Evolutionary conservation across 2,113 vertebrate genomes (phyloP).

Genomic region (Panthera uncia): DNA sequence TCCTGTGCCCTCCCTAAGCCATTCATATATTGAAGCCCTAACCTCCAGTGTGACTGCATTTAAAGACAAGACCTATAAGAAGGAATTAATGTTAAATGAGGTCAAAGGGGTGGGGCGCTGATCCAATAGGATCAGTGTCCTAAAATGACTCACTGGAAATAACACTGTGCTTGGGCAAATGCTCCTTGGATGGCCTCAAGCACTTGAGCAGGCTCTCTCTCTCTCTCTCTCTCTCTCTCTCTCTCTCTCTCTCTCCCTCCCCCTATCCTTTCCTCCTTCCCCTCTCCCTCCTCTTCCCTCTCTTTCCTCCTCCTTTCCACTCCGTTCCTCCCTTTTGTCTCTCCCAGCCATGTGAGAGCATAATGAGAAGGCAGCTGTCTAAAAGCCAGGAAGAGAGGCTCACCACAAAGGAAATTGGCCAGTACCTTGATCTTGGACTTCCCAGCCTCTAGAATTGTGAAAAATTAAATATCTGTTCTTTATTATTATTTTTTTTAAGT

Average conservation of each 20-base stretch:
- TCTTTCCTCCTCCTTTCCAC: no score
- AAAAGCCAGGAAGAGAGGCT: background rate
- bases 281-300: background rate
- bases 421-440: background rate
- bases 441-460: background rate
- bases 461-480: background rate
- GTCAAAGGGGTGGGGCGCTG: background rate
- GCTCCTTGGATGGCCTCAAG: background rate
- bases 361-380: background rate
- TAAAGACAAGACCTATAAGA: background rate
- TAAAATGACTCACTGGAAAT: background rate
- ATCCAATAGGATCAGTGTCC: background rate
- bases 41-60: background rate
- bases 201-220: background rate
- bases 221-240: background rate
- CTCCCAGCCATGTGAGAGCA: background rate
- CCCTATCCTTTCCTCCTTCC: background rate
- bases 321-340: background rate
- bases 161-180: background rate
- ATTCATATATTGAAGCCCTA: background rate
- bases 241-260: background rate
- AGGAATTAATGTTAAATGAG: background rate
- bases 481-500: background rate
- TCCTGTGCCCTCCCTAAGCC: background rate
- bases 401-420: background rate